Percentiles rank a stretch among this genome's conserved stretches.
These are phyloP conservation scores for Macrocentrus cingulum DNA, from an alignment of 1,140 invertebrate species.

Conservation along the genomic window DNA sequence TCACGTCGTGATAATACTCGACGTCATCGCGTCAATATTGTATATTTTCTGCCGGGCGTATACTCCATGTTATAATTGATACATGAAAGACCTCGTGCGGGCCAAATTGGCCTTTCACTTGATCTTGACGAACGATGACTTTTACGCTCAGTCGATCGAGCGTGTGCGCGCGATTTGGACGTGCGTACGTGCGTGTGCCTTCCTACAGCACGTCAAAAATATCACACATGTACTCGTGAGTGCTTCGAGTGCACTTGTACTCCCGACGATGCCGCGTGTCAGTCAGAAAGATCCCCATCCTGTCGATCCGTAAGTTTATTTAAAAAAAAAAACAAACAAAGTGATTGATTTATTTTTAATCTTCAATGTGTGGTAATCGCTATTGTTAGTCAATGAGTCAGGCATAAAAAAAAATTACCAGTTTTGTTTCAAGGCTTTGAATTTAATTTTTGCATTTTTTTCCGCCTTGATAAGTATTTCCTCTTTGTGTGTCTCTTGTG, in stretches of 20 bases:
- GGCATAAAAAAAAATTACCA: too few relatives aligned
- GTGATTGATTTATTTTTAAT: too few relatives aligned
- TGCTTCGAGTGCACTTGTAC: not conserved
- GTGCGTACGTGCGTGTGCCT: not conserved
- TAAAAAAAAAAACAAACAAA: too few relatives aligned
- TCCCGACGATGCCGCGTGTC: conserved; percentile 1
- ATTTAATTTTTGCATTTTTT: too few relatives aligned
- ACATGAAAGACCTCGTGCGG: conserved; percentile 19
- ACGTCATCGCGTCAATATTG: not conserved
- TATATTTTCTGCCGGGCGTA: not conserved
- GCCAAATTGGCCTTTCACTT: conserved; percentile 31
- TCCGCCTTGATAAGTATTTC: too few relatives aligned
- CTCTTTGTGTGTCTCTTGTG: too few relatives aligned
- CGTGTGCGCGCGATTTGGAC: not conserved
- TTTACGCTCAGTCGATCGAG: not conserved
- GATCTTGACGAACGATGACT: conserved; percentile 30
- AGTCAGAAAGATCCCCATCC: not conserved
- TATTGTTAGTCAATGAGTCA: too few relatives aligned
- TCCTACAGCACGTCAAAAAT: not conserved
- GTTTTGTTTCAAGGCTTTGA: too few relatives aligned
- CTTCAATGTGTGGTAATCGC: too few relatives aligned
- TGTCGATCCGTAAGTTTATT: conserved; percentile 21
- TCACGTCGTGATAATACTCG: not conserved
- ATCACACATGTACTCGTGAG: not conserved
- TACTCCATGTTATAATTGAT: not conserved